Conservation (phyloP, 1,140 invertebrate species). For the Aphis craccivora region DNA sequence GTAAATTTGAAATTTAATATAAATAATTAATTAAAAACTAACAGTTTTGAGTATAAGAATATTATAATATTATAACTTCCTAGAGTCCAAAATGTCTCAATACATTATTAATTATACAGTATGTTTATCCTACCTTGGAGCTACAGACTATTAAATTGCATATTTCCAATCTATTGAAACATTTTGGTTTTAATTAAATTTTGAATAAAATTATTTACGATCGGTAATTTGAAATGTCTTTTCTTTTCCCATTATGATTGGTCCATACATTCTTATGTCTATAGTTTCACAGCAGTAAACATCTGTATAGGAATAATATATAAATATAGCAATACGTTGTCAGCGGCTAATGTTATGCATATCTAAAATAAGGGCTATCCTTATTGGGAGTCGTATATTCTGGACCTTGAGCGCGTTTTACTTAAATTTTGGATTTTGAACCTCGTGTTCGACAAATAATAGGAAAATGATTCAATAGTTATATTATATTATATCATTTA, state of each 20-base stretch:
- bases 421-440: not conserved
- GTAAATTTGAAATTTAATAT: not conserved
- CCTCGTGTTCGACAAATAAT: not conserved
- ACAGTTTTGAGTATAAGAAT: not conserved
- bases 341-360: not conserved
- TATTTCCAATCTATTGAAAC: not conserved
- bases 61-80: not conserved
- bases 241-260: not conserved
- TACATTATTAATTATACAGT: slow-evolving; percentile 2
- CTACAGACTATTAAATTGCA: not conserved
- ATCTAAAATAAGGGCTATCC: no score
- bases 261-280: no score
- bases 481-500: not conserved
- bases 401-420: not conserved
- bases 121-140: not conserved
- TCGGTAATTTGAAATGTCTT: not conserved
- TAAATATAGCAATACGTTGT: not conserved
- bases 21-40: slow-evolving; percentile 19
- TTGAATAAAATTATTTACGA: not conserved
- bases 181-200: slow-evolving; percentile 14
- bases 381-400: no score
- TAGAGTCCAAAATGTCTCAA: not conserved
- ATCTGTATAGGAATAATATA: not conserved
- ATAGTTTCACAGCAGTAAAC: not conserved
- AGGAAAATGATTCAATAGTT: not conserved